phyloP scores from a whole-genome alignment of 2,797 vertebrate species.

The Cottoperca gobio region DNA sequence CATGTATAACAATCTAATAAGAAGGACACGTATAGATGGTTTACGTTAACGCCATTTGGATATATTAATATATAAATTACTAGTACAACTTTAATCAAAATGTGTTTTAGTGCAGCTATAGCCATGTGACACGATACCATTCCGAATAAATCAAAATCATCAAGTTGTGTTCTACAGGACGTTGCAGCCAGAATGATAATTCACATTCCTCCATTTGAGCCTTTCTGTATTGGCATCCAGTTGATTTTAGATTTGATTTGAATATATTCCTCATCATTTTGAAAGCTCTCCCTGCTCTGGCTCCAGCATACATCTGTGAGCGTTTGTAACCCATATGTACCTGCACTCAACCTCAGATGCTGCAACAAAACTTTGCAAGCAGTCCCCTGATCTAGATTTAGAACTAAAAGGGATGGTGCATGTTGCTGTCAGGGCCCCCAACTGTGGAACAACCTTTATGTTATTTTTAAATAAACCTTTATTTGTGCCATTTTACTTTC shows the following conservation, averaged over 20 bases:
- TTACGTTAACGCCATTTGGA: too few species aligned
- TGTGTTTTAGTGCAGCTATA: neutral
- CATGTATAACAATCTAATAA: neutral
- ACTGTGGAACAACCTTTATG: neutral
- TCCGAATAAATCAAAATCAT: neutral
- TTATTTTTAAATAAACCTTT: neutral
- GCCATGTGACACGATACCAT: neutral
- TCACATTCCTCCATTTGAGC: neutral
- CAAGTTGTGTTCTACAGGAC: neutral
- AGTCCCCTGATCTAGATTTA: neutral
- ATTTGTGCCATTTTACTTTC: neutral
- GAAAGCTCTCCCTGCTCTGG: neutral
- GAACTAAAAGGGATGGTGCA: neutral
- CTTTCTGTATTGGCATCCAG: too few species aligned
- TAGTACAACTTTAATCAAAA: neutral
- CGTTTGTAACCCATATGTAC: neutral
- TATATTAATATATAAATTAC: too few species aligned
- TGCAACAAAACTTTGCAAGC: neutral
- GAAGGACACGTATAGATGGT: neutral
- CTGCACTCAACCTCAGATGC: neutral
- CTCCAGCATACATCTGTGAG: neutral
- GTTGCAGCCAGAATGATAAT: neutral
- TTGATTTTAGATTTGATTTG: neutral
- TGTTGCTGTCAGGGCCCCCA: neutral
- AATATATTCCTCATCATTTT: neutral